A percentile compares a stretch with the other conserved stretches of the same genome.
Conservation (phyloP, 2,113 vertebrate species). For the Macroglossus sobrinus region DNA sequence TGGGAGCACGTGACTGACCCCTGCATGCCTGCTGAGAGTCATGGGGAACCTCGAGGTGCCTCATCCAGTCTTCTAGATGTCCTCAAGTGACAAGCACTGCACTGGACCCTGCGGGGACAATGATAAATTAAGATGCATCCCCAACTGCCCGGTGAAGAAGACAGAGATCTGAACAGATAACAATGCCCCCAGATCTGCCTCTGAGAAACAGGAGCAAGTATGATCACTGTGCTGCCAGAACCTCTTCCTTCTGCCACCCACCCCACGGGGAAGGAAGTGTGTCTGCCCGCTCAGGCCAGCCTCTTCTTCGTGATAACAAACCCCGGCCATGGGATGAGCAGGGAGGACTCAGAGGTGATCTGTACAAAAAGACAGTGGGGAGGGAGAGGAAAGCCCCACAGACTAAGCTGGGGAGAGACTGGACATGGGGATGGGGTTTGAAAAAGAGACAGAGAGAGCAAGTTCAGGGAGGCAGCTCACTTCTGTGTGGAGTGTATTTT, state of each 20-base stretch:
- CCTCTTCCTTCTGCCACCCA: neutral
- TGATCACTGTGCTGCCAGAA: accelerated
- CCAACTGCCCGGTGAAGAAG: neutral
- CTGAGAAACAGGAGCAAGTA: neutral
- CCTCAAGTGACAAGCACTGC: neutral
- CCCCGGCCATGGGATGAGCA: too few relatives aligned
- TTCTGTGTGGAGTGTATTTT: neutral
- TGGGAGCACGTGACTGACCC: neutral
- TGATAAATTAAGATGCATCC: accelerated
- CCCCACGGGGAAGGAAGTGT: neutral
- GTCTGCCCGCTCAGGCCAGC: neutral
- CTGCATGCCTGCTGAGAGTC: neutral
- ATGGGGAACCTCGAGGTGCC: neutral
- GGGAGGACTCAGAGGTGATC: neutral
- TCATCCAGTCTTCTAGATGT: neutral
- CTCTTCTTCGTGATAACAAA: neutral
- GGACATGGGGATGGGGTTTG: neutral
- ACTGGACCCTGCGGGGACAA: neutral
- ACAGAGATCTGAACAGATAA: neutral
- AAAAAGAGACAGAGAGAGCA: neutral
- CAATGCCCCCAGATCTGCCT: accelerated
- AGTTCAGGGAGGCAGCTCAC: neutral
- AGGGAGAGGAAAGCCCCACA: neutral
- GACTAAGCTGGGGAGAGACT: too few relatives aligned
- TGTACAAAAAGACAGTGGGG: accelerated